phyloP scores from a whole-genome alignment of 1,140 invertebrate species.

The Nomia melanderi region DNA sequence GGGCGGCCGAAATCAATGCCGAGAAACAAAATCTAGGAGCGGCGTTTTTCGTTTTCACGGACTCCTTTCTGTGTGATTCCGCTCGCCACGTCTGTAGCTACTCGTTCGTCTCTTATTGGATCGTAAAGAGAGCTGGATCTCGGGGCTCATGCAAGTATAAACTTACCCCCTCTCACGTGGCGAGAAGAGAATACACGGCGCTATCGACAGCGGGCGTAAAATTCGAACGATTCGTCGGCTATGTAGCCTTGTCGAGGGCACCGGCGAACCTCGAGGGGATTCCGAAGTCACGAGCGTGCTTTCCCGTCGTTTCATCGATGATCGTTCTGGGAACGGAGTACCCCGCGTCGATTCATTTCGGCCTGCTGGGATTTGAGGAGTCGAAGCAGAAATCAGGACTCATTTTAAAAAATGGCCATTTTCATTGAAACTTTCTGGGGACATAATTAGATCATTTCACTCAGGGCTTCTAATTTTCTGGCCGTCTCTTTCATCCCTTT shows the following conservation, averaged over 20 bases:
- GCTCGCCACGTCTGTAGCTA: not conserved
- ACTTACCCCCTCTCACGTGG: constrained; percentile 23
- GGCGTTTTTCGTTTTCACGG: constrained; percentile 11
- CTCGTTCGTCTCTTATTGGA: constrained; percentile 60
- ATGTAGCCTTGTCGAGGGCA: not conserved
- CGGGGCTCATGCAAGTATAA: constrained; percentile 64
- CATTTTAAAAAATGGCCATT: too few species aligned
- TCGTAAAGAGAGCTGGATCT: constrained; percentile 62
- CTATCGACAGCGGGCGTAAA: constrained; percentile 37
- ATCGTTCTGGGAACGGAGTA: constrained; percentile 3
- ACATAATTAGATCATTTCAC: too few species aligned
- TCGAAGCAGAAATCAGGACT: too few species aligned
- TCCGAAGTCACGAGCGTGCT: constrained; percentile 8
- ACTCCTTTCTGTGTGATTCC: not conserved
- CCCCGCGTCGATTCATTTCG: constrained; percentile 15
- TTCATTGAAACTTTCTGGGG: too few species aligned
- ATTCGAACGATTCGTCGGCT: constrained; percentile 34
- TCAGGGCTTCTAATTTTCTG: too few species aligned
- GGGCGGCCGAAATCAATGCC: constrained; percentile 11
- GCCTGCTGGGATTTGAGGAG: not conserved
- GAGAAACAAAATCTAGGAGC: not conserved
- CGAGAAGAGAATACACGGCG: constrained; percentile 19
- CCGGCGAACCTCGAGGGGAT: not conserved
- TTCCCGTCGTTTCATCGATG: not conserved
- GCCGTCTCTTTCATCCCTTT: too few species aligned